Evolutionary conservation across 2,888 invertebrate genomes (phyloP).

Genomic region (Polyommatus icarus): DNA sequence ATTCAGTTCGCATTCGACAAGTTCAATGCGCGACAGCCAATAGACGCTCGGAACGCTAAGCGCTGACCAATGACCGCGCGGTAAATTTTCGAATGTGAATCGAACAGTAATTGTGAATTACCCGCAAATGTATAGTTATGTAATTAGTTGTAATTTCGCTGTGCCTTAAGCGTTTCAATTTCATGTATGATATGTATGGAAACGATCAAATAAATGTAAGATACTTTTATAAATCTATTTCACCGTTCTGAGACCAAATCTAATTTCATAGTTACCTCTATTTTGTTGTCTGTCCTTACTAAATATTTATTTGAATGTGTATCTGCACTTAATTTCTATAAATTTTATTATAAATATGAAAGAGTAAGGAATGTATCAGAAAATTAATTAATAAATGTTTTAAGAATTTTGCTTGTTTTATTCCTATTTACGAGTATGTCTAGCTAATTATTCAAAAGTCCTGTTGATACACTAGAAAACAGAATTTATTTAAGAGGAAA

Average conservation of each 20-base stretch:
- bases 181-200: slow-evolving; percentile 58
- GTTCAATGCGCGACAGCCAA: background rate
- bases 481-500: too few relatives aligned
- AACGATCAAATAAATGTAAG: slow-evolving; percentile 61
- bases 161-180: slow-evolving; percentile 81
- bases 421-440: slow-evolving; percentile 25
- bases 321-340: slow-evolving; percentile 37
- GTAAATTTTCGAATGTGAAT: slow-evolving; percentile 42
- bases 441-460: too few relatives aligned
- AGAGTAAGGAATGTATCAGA: slow-evolving; percentile 59
- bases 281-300: slow-evolving; percentile 25
- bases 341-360: slow-evolving; percentile 55
- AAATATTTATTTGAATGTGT: slow-evolving; percentile 35
- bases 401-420: slow-evolving; percentile 50
- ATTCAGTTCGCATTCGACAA: background rate
- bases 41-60: background rate
- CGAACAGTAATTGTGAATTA: background rate
- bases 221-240: slow-evolving; percentile 69
- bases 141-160: slow-evolving; percentile 75
- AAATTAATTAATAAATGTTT: slow-evolving; percentile 71
- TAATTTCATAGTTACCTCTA: slow-evolving; percentile 46
- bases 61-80: background rate
- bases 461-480: too few relatives aligned
- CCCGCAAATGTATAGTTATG: slow-evolving; percentile 48
- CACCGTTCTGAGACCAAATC: slow-evolving; percentile 56